Conservation (phyloP, 2,888 invertebrate species). For the Phlogophora meticulosa region DNA sequence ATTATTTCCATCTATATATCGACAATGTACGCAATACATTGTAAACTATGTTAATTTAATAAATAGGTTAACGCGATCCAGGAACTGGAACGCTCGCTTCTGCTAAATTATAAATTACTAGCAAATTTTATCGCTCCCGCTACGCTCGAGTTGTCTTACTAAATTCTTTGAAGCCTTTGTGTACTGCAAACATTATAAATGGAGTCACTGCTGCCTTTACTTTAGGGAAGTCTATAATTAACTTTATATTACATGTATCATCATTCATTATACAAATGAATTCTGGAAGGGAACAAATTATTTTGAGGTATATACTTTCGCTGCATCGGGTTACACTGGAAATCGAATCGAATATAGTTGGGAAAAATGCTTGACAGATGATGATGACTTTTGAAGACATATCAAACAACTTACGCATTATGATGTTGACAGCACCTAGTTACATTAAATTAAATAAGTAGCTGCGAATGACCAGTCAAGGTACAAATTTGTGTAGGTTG, state of each 20-base stretch:
- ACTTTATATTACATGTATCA: neutral
- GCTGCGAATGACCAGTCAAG: constrained; percentile 41
- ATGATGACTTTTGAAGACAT: neutral
- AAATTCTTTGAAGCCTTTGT: constrained; percentile 67
- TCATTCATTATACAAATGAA: neutral
- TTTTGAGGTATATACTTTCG: no score
- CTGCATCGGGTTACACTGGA: no score
- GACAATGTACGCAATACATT: constrained; percentile 16
- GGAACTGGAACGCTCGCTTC: constrained; percentile 65
- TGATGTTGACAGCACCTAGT: constrained; percentile 16
- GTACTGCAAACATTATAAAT: constrained; percentile 43
- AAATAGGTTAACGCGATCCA: constrained; percentile 60
- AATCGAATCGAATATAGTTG: no score
- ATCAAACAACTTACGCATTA: constrained; percentile 14
- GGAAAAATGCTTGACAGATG: no score
- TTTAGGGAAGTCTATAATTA: neutral
- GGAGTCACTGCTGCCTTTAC: constrained; percentile 31
- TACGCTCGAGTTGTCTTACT: constrained; percentile 64
- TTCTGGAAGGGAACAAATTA: neutral
- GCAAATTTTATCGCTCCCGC: constrained; percentile 68
- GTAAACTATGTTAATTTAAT: constrained; percentile 48
- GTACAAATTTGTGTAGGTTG: constrained; percentile 60
- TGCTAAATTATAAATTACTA: constrained; percentile 74
- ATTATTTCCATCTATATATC: constrained; percentile 15
- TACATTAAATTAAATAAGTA: constrained; percentile 47